phyloP scores from a whole-genome alignment of 2,888 invertebrate genomes.

The Cryptophagus acutangulus region DNA sequence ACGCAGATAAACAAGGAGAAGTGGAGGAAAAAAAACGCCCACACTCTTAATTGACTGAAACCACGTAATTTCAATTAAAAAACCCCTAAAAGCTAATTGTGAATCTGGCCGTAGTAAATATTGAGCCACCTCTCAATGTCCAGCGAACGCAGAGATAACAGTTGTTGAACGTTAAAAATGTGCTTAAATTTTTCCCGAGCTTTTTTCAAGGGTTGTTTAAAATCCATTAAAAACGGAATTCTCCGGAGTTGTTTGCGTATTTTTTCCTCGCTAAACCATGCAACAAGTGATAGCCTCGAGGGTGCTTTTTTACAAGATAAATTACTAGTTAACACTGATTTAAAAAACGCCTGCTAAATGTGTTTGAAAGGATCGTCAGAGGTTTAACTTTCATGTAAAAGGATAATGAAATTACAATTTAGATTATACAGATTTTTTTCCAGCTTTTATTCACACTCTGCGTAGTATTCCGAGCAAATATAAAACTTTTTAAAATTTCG shows the following conservation, averaged over 20 bases:
- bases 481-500: no score
- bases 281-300: conserved; percentile 37
- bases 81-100: conserved; percentile 34
- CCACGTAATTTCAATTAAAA: conserved; percentile 36
- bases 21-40: conserved; percentile 21
- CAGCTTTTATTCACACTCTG: no score
- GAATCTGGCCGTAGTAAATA: no score
- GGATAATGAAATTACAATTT: conserved; percentile 5
- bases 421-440: no score
- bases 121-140: no score
- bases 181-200: conserved; percentile 14
- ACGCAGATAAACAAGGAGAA: no score
- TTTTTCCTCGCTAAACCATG: conserved; percentile 13
- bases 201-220: conserved; percentile 7
- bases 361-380: conserved; percentile 25
- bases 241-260: conserved; percentile 5
- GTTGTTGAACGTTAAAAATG: no score
- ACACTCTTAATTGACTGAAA: conserved; percentile 31
- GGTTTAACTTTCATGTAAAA: conserved; percentile 17
- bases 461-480: no score
- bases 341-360: conserved; percentile 28
- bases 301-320: conserved; percentile 33
- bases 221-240: not conserved
- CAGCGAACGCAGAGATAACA: no score
- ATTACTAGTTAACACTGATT: conserved; percentile 29